phyloP scores from a whole-genome alignment of 2,888 invertebrate genomes.

The Drosophila melanosoma region DNA sequence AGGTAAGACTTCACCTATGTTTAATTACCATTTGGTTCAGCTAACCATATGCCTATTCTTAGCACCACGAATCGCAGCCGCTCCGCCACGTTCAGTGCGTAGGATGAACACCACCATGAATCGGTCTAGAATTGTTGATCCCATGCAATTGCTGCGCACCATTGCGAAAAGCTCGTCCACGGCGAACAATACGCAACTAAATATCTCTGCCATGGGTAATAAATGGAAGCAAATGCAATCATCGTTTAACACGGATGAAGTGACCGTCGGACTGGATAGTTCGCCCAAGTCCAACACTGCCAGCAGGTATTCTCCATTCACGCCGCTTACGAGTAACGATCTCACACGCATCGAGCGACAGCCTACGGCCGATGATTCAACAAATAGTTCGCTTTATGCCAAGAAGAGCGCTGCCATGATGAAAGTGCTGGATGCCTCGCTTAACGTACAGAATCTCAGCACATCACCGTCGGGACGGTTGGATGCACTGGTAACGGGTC shows the following conservation, averaged over 20 bases:
- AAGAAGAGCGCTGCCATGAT: conserved; percentile 75
- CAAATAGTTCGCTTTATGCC: conserved; percentile 46
- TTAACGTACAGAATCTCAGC: conserved; percentile 81
- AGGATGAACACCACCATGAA: conserved; percentile 67
- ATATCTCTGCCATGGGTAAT: conserved; percentile 67
- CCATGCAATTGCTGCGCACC: conserved; percentile 78
- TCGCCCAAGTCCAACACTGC: conserved; percentile 29
- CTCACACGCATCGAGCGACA: conserved; percentile 71
- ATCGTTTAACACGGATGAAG: conserved; percentile 66
- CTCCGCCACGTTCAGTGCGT: conserved; percentile 63
- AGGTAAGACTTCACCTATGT: conserved; percentile 26
- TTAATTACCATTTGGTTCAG: neutral
- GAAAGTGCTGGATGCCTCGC: conserved; percentile 79
- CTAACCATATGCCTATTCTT: neutral
- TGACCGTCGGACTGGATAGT: neutral
- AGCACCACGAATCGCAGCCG: conserved; percentile 62
- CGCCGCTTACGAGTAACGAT: conserved; percentile 73
- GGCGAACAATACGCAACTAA: conserved; percentile 28
- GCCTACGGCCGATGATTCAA: conserved; percentile 26
- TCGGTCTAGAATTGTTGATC: conserved; percentile 80
- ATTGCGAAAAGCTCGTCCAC: conserved; percentile 67
- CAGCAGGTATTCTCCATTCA: conserved; percentile 52
- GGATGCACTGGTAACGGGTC: conserved; percentile 75
- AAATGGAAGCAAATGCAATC: conserved; percentile 81
- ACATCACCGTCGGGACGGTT: conserved; percentile 84